These are phyloP conservation scores for Nasonia giraulti DNA, from an alignment of 1,140 invertebrate species.

Conservation along the genomic window DNA sequence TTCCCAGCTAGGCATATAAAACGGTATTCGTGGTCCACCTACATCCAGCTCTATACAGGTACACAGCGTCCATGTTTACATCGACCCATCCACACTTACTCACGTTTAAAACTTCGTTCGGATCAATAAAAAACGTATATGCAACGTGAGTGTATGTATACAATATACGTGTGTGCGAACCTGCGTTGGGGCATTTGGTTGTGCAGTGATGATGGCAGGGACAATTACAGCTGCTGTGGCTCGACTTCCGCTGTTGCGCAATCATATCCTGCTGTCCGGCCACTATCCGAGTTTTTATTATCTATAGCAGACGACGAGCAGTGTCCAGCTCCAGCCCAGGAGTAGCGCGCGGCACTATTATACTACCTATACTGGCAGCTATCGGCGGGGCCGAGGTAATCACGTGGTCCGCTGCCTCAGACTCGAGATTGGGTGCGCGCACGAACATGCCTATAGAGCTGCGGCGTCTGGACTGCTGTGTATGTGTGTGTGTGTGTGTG, in stretches of 20 bases:
- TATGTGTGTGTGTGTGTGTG: too few species aligned
- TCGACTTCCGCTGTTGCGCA: slow-evolving; percentile 54
- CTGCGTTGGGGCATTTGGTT: slow-evolving; percentile 64
- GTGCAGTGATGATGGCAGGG: slow-evolving; percentile 71
- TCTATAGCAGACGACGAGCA: neutral
- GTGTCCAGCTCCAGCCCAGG: neutral
- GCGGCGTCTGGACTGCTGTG: neutral
- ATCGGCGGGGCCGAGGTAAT: neutral
- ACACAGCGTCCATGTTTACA: too few species aligned
- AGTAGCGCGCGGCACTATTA: too few species aligned
- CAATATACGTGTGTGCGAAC: slow-evolving; percentile 54
- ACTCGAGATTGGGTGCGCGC: neutral
- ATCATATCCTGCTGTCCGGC: neutral
- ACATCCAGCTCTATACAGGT: too few species aligned
- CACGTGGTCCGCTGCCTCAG: neutral
- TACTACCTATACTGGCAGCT: too few species aligned
- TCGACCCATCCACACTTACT: too few species aligned
- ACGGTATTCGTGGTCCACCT: too few species aligned
- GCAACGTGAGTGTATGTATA: too few species aligned
- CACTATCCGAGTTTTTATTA: neutral
- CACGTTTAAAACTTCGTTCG: neutral
- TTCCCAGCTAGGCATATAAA: too few species aligned
- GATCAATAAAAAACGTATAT: neutral
- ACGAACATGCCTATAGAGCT: neutral
- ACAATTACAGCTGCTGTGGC: slow-evolving; percentile 68